These are phyloP conservation scores for Megaustenia siamemsis DNA, from an alignment of 2,888 invertebrate species.

Conservation along the genomic window DNA sequence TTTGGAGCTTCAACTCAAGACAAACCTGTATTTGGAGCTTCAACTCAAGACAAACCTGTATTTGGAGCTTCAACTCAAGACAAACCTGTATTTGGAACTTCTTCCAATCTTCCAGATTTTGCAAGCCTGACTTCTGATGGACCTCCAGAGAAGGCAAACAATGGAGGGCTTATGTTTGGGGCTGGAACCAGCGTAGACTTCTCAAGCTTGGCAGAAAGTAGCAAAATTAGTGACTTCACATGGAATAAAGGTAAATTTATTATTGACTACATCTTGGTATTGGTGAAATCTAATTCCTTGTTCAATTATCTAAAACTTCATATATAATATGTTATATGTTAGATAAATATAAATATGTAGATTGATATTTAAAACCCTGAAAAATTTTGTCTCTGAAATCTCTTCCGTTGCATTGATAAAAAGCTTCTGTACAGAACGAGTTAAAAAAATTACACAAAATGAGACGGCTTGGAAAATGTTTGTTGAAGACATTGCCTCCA, in stretches of 20 bases:
- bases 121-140: constrained; percentile 46
- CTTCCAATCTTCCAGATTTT: constrained; percentile 48
- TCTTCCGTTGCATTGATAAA: too few species aligned
- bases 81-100: constrained; percentile 16
- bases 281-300: too few species aligned
- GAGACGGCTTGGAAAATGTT: too few species aligned
- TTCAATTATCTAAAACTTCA: too few species aligned
- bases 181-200: constrained; percentile 42
- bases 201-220: constrained; percentile 48
- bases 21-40: constrained; percentile 18
- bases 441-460: too few species aligned
- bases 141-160: constrained; percentile 9
- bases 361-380: too few species aligned
- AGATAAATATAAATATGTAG: too few species aligned
- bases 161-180: constrained; percentile 28
- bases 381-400: too few species aligned
- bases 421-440: too few species aligned
- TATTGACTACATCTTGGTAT: too few species aligned
- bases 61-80: constrained; percentile 26
- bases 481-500: too few species aligned
- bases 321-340: too few species aligned
- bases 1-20: constrained; percentile 26
- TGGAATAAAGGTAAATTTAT: constrained; percentile 54
- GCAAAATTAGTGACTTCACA: constrained; percentile 25
- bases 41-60: not conserved